phyloP scores from a whole-genome alignment of 2,797 vertebrate species.

The Melanotaenia maccullochi region DNA sequence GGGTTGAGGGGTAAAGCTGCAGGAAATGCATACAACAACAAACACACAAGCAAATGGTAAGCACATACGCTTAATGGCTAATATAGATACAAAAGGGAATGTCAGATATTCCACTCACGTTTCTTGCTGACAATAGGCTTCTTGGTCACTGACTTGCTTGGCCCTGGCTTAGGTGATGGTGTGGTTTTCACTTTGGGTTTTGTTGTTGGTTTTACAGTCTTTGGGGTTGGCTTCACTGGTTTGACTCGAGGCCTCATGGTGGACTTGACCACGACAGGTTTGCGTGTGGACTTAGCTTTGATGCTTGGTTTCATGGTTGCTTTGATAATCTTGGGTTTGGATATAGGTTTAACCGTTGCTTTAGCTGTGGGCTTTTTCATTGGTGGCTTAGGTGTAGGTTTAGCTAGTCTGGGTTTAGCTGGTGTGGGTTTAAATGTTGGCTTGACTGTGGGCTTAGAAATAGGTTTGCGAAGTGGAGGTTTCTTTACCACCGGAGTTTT shows the following conservation, averaged over 20 bases:
- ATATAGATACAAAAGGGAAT: neutral
- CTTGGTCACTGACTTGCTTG: slow-evolving; percentile 64
- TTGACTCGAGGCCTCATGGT: slow-evolving; percentile 57
- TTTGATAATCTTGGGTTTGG: slow-evolving; percentile 60
- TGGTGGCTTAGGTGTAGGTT: slow-evolving; percentile 57
- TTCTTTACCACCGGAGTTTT: slow-evolving; percentile 51
- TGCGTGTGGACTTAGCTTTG: slow-evolving; percentile 62
- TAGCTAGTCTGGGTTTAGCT: slow-evolving; percentile 44
- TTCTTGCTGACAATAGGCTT: slow-evolving; percentile 70
- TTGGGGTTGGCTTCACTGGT: slow-evolving; percentile 59
- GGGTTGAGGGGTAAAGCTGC: slow-evolving; percentile 73
- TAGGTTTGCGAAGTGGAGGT: slow-evolving; percentile 57
- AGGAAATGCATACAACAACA: slow-evolving; percentile 54
- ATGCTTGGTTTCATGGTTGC: slow-evolving; percentile 56
- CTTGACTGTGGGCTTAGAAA: slow-evolving; percentile 46
- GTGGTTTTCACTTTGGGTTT: slow-evolving; percentile 69
- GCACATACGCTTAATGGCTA: neutral
- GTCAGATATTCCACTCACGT: slow-evolving; percentile 65
- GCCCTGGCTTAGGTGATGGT: slow-evolving; percentile 57
- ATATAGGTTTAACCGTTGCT: slow-evolving; percentile 46
- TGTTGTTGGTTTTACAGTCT: slow-evolving; percentile 56
- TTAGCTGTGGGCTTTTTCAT: slow-evolving; percentile 61
- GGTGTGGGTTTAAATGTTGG: slow-evolving; percentile 48
- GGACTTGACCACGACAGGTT: slow-evolving; percentile 57
- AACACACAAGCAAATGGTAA: slow-evolving; percentile 6